Conservation (phyloP, 2,113 vertebrate genomes). For the Hippocampus zosterae region DNA sequence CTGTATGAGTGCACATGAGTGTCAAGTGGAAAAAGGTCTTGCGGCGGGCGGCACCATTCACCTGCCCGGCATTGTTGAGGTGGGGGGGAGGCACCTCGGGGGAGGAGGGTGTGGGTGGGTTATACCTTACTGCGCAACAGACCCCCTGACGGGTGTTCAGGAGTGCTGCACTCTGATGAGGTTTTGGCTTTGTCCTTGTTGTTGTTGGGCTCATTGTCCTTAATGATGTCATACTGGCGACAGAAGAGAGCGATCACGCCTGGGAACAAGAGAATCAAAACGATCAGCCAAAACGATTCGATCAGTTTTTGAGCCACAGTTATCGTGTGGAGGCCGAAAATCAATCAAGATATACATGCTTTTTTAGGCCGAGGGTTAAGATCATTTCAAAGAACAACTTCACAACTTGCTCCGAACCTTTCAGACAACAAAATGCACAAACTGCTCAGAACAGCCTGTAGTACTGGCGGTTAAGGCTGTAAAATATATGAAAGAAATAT, state of each 20-base stretch:
- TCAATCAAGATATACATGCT: background rate
- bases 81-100: slow-evolving; percentile 40
- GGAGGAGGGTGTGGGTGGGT: slow-evolving; percentile 36
- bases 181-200: slow-evolving; percentile 95
- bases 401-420: background rate
- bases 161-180: slow-evolving; percentile 91
- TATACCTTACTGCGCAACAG: slow-evolving; percentile 92
- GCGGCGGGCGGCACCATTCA: slow-evolving; percentile 62
- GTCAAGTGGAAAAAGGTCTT: slow-evolving; percentile 27
- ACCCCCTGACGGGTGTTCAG: slow-evolving; percentile 86
- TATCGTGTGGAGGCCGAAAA: background rate
- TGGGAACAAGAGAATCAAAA: slow-evolving; percentile 28
- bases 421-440: background rate
- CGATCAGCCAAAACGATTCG: too few species aligned
- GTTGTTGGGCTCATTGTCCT: slow-evolving; percentile 92
- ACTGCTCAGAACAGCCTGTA: background rate
- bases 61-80: slow-evolving; percentile 59
- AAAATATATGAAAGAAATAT: too few species aligned
- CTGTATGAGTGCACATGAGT: slow-evolving; percentile 41
- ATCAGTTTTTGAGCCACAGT: background rate
- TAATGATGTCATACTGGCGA: slow-evolving; percentile 93
- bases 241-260: slow-evolving; percentile 94
- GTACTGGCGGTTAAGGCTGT: too few species aligned
- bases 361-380: background rate
- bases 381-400: background rate